Base-by-base conservation (phyloP, 1,140 invertebrate genomes). In the Caenorhabditis tropicalis region DNA sequence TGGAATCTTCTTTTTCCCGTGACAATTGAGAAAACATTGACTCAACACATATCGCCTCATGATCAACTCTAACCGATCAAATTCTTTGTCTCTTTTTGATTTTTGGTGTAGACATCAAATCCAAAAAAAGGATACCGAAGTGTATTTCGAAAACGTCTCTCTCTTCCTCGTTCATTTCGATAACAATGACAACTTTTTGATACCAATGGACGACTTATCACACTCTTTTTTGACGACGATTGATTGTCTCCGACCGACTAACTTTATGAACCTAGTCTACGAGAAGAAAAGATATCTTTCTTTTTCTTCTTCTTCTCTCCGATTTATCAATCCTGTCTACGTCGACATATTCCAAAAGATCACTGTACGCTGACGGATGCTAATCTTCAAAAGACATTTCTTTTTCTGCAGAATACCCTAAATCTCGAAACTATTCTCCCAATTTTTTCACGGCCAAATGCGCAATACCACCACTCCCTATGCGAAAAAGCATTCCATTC, bases 301-400 rank as follows among this genome's bases (percentile, higher is more conserved):
- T 56, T 15, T 51, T 51, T 15, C 48, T 5, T 19, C 29, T n/a
- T n/a, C n/a, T n/a, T n/a, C n/a, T n/a, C n/a, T n/a, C n/a, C n/a
- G n/a, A 24, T 10, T 56, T 10, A 56, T 56, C 5, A 43, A 7
- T 3, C n/a, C 58, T 65, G 36, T 43, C 65, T 74, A 43, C 65
- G 36, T 3, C 29, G 19, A 27, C 7, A 6, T 3, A 33, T 65
- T 10, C 58, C 29, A 65, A 65, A 65, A 65, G 58, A 65, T 65
- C 58, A 65, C 58, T 36, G 58, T 19, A 10, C 53, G 21, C 19
- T 51, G 27, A 60, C 9, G 27, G 56, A n/a, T 60, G 1, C n/a
- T 29, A n/a, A 74, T 74, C 36, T 74, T 74, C 65, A 74, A 74
- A 74, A n/a, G 36, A 65, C 58, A 65, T 19, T 56, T 10, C 12